Evolutionary conservation across 2,888 invertebrate species (phyloP).

Genomic region (Drosophila stalkeri): DNA sequence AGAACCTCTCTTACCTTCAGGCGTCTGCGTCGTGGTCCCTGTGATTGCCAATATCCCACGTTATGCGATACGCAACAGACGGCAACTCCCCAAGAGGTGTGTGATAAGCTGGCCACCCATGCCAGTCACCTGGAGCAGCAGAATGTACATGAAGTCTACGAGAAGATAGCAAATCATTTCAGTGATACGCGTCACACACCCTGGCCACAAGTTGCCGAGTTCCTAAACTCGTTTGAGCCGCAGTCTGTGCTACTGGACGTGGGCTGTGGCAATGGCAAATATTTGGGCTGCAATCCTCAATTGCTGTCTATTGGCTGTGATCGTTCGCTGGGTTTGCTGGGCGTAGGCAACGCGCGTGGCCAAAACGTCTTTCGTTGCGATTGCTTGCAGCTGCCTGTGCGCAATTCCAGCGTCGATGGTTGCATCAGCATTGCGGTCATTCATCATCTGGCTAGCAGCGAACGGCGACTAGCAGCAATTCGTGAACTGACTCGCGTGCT

Average conservation of each 20-base stretch:
- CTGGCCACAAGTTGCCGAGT: constrained; percentile 96
- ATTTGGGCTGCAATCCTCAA: constrained; percentile 87
- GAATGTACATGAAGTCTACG: constrained; percentile 95
- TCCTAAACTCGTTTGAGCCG: constrained; percentile 88
- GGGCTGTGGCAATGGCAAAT: constrained; percentile 99
- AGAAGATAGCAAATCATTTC: constrained; percentile 97
- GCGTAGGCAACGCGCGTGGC: constrained; percentile 87
- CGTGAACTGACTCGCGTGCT: constrained; percentile 91
- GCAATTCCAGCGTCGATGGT: constrained; percentile 90
- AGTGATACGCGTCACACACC: constrained; percentile 96
- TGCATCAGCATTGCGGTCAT: constrained; percentile 97
- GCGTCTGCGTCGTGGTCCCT: constrained; percentile 87
- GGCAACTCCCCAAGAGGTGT: constrained; percentile 37
- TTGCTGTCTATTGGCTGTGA: constrained; percentile 91
- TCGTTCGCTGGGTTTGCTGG: constrained; percentile 89
- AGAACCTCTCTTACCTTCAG: constrained; percentile 96
- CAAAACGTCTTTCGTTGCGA: constrained; percentile 92
- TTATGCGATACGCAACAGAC: constrained; percentile 88
- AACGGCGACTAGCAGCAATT: constrained; percentile 91
- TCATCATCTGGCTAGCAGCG: constrained; percentile 95
- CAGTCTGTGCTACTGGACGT: constrained; percentile 94
- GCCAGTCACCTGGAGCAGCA: constrained; percentile 90
- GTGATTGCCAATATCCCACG: constrained; percentile 88
- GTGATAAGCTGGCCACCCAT: constrained; percentile 78
- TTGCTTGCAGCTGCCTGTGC: constrained; percentile 90